Base-by-base conservation (phyloP, 2,797 vertebrate genomes). In the Amphiprion clarkii region DNA sequence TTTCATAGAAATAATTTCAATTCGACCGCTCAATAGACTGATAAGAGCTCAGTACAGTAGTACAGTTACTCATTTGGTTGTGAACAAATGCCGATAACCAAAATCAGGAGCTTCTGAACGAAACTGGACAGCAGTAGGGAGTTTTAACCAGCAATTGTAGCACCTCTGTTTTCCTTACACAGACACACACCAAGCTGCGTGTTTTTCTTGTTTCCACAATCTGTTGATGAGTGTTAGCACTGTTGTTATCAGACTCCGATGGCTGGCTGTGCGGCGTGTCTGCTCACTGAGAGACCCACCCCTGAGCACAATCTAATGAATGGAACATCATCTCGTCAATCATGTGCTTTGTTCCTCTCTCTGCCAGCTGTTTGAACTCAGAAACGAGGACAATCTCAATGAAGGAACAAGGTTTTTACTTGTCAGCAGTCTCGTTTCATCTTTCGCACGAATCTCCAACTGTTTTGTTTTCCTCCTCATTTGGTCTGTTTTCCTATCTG, bases 321-420 rank as follows among this genome's bases (percentile, higher is more conserved):
- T 91, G 91, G 88, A 91, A 87, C 90, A 86, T 86, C 81, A 59
- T 89, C 89, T 85, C 76, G 74, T 94, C 92, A 92, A 91, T 94
- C 89, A 85, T 4, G 21, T 65, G 74, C 90, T 92, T 93, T 94
- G 91, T 93, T 88, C 88, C 76, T 73, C 66, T 76, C 80, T 60
- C 60, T 74, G 74, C 53, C 74, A 75, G 76, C 85, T 85, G 79
- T 90, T 92, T 91, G 86, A 89, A 84, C 87, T 88, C 85, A 1
- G 58, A 88, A 70, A 83, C 56, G 2, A 67, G 84, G 71, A 81
- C 88, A 74, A 79, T 85, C 76, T 86, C 58, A 65, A 52, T 61
- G 48, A 69, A 82, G 76, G 78, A 81, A 78, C 62, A 76, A 55
- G 72, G 65, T 78, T 88, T 79, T 78, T 64, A 71, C 76, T 81